These are phyloP conservation scores for Anthonomus grandis DNA, from an alignment of 1,140 invertebrate species.

Conservation along the genomic window DNA sequence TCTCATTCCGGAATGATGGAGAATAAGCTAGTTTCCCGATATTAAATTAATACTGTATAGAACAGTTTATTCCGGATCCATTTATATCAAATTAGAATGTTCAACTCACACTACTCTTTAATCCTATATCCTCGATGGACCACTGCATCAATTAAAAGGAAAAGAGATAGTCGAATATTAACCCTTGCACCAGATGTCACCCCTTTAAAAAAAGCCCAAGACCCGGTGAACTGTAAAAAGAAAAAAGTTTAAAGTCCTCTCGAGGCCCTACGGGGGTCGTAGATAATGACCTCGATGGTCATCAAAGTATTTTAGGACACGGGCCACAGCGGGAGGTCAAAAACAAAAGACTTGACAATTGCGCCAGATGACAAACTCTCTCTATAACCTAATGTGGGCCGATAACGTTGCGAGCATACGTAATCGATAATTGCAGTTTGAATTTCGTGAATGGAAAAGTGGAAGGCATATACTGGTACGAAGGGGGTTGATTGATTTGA, in stretches of 20 bases:
- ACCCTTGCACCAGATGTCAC: slow-evolving; percentile 28
- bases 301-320: slow-evolving; percentile 26
- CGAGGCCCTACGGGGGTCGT: slow-evolving; percentile 24
- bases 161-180: too few relatives aligned
- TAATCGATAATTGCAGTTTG: slow-evolving; percentile 16
- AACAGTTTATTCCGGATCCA: too few relatives aligned
- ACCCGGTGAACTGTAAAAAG: slow-evolving; percentile 18
- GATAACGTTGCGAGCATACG: slow-evolving; percentile 17
- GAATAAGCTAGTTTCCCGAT: too few relatives aligned
- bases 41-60: too few relatives aligned
- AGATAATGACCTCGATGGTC: slow-evolving; percentile 27
- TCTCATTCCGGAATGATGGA: too few relatives aligned
- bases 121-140: too few relatives aligned
- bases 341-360: slow-evolving; percentile 26
- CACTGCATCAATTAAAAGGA: too few relatives aligned
- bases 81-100: too few relatives aligned
- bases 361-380: slow-evolving; percentile 22
- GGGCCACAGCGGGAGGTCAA: slow-evolving; percentile 24
- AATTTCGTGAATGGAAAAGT: not conserved
- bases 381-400: too few relatives aligned
- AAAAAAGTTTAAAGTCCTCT: slow-evolving; percentile 30
- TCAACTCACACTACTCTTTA: too few relatives aligned
- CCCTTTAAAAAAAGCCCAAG: slow-evolving; percentile 21
- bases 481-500: too few relatives aligned
- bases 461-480: too few relatives aligned